A percentile compares a stretch with the other conserved stretches of the same genome.
These are phyloP conservation scores for Dorcus hopei DNA, from an alignment of 2,888 invertebrate genomes.

Conservation along the genomic window DNA sequence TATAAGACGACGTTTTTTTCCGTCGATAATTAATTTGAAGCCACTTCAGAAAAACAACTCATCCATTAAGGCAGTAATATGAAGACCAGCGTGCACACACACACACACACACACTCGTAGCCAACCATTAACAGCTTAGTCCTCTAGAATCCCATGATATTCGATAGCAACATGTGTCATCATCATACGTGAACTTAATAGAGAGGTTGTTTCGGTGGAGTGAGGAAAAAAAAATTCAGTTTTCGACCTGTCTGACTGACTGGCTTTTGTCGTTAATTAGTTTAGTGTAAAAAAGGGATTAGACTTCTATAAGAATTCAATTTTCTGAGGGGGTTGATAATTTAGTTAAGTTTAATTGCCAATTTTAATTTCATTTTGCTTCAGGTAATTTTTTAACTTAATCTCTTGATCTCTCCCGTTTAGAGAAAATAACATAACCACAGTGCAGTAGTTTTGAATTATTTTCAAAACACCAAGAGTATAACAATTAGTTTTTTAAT, in stretches of 20 bases:
- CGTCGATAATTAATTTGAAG: slow-evolving; percentile 44
- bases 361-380: no score
- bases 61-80: slow-evolving; percentile 40
- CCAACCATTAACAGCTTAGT: slow-evolving; percentile 23
- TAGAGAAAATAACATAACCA: no score
- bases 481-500: no score
- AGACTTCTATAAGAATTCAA: no score
- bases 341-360: no score
- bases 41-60: slow-evolving; percentile 46
- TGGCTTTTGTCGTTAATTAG: no score
- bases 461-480: no score
- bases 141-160: slow-evolving; percentile 31
- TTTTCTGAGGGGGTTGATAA: no score
- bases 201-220: background rate
- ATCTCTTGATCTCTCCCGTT: no score
- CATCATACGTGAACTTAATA: slow-evolving; percentile 19
- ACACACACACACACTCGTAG: slow-evolving; percentile 12
- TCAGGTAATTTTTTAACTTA: no score
- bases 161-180: slow-evolving; percentile 35
- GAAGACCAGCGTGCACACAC: slow-evolving; percentile 14
- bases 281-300: no score
- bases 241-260: slow-evolving; percentile 26
- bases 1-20: slow-evolving; percentile 23
- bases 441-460: no score
- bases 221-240: slow-evolving; percentile 21